Base-by-base conservation (phyloP, 53 echinoderm and acorn worm species). In the Crossaster papposus region DNA sequence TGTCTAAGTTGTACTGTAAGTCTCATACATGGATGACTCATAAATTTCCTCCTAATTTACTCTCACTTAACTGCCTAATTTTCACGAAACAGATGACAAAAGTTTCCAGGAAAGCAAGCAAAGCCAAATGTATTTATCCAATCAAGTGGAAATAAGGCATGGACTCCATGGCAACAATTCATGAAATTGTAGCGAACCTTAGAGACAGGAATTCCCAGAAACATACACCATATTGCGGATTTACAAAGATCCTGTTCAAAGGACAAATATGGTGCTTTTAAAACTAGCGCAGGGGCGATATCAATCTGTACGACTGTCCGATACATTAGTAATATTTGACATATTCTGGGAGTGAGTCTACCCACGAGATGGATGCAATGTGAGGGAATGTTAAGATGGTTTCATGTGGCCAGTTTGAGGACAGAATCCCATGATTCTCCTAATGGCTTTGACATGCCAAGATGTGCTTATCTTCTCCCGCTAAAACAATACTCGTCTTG, bases 311-410 rank as follows among this genome's bases (percentile, higher is more conserved):
- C 28, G 68, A 68, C n/a, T 68, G 68, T 68, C 68, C n/a, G 22
- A 68, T 68, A 68, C 68, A 68, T 68, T 68, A 68, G 68, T 68
- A 68, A 68, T 68, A 28, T 68, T 2, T 68, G 68, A 28, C 68
- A 68, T 68, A 68, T 68, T 68, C 68, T 68, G 17, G 24, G 68
- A 68, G 28, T 68, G 68, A 68, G 68, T 68, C 24, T 68, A 28
- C 68, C 28, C 44, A 44, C 44, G 44, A 44, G 68, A 68, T 4
- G 29, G 10, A 68, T n/a, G 68, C 29, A 9, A 68, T 28, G 28
- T 28, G 24, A 68, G 68, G 68, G 68, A 26, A 68, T 24, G n/a
- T 23, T n/a, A 68, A 68, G 68, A 68, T 68, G 68, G 3, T 68
- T 26, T 68, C 68, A 68, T 23, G 68, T 26, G 28, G 68, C 5